Base-by-base conservation (phyloP, 2,113 vertebrate genomes). In the Pteruthius melanotis region DNA sequence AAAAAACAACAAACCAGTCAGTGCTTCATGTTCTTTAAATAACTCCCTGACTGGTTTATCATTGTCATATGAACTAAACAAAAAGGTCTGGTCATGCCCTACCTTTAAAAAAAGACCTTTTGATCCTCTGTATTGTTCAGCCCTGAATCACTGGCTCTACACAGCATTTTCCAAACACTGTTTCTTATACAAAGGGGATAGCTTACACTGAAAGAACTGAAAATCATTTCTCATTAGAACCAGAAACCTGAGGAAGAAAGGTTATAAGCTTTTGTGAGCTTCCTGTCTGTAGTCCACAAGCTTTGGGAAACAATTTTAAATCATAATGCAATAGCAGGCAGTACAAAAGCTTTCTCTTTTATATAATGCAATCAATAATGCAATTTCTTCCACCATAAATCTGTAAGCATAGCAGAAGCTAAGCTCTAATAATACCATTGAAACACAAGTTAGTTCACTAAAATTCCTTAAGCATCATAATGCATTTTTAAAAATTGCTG, bases 161-260 rank as follows among this genome's bases (percentile, higher is more conserved):
- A 54, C 44, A 76, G 88, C 80, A 65, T 87, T 94, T 92, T 95
- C 88, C 50, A 93, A 96, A 94, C 69, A 68, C 60, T 89, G 52
- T 39, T 56, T 80, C 81, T 80, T 75, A 68, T 7, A 95, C 92
- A 95, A 95, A 95, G 54, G 30, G 42, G 60, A 89, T 42, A 60
- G 87, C 85, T 89, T 77, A 84, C 57, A 71, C 3, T 81, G 85
- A 92, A 94, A 75, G 61, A 74, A 74, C 50, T 72, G 60, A 75
- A 94, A 95, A 94, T 90, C 21, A 89, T 71, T 90, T 86, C 89
- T 82, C 93, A 93, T 92, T 89, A 91, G 83, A 92, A 65, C 81
- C 88, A 96, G 93, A 97, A 97, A 94, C 81, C 80, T 60, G 87
- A 95, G 77, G 68, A 95, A 94, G 83, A 89, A 94, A 92, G 71